Conservation (phyloP, 2,888 invertebrate species). For the Argyresthia albistria region DNA sequence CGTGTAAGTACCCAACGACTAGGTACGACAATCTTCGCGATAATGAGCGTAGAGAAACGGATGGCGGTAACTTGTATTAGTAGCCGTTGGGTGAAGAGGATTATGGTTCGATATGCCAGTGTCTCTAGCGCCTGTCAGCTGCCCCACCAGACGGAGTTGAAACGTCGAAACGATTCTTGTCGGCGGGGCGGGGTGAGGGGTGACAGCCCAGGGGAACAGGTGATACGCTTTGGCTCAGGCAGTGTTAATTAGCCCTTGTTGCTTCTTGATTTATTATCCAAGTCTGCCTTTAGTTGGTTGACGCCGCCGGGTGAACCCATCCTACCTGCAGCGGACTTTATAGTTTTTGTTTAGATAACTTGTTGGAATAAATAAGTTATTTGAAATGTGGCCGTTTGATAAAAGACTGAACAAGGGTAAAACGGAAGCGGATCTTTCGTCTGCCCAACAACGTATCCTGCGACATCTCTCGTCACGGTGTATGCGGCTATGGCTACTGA, state of each 20-base stretch:
- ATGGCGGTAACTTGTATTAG: no score
- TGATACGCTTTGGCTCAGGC: slow-evolving; percentile 25
- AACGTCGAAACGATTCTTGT: slow-evolving; percentile 2
- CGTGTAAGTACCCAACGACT: background rate
- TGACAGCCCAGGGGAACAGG: no score
- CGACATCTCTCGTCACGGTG: slow-evolving; percentile 34
- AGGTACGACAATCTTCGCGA: no score
- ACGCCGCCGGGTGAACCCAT: no score
- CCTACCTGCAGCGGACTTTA: no score
- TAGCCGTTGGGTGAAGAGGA: no score
- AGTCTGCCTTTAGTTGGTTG: slow-evolving; percentile 31
- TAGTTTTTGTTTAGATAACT: no score
- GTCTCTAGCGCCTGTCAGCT: background rate
- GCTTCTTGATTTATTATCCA: slow-evolving; percentile 46
- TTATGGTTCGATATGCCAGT: no score
- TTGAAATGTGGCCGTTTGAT: no score
- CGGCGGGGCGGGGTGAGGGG: slow-evolving; percentile 11
- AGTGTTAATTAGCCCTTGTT: slow-evolving; percentile 43
- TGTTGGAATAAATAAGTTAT: no score
- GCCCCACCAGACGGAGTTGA: background rate
- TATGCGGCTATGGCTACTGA: background rate
- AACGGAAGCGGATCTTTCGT: slow-evolving; percentile 22
- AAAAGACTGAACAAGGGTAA: background rate
- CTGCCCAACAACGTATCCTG: slow-evolving; percentile 24
- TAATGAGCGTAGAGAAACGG: no score